phyloP scores from a whole-genome alignment of 2,888 invertebrate genomes.

The Erebia ligea region DNA sequence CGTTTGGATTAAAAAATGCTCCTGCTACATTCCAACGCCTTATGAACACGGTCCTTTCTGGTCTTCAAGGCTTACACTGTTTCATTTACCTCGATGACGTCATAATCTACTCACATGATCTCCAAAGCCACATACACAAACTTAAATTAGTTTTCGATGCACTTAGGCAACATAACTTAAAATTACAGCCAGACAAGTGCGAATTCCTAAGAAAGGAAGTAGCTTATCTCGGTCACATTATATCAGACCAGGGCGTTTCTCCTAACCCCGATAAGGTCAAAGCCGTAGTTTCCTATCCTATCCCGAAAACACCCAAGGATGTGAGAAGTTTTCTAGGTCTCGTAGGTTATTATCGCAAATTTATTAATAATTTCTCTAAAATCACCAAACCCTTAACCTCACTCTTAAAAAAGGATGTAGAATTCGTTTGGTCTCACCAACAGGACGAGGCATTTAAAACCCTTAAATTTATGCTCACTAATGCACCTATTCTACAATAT shows the following conservation, averaged over 20 bases:
- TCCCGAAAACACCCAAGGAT: constrained; percentile 41
- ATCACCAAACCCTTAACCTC: constrained; percentile 45
- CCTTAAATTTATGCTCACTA: constrained; percentile 36
- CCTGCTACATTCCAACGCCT: constrained; percentile 28
- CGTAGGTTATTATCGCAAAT: constrained; percentile 55
- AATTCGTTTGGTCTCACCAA: constrained; percentile 41
- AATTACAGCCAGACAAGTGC: constrained; percentile 54
- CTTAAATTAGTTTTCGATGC: constrained; percentile 47
- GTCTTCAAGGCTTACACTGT: constrained; percentile 44
- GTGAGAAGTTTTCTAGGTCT: constrained; percentile 48
- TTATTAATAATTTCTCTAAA: constrained; percentile 53
- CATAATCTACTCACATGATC: constrained; percentile 44
- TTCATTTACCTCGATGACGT: constrained; percentile 51
- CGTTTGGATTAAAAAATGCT: constrained; percentile 18
- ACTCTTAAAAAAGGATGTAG: constrained; percentile 41
- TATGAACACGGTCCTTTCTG: constrained; percentile 39
- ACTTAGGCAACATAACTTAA: constrained; percentile 43
- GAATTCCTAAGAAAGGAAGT: constrained; percentile 54
- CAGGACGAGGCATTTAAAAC: constrained; percentile 43
- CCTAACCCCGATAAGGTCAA: constrained; percentile 47
- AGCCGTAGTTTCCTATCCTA: constrained; percentile 36
- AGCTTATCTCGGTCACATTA: constrained; percentile 53
- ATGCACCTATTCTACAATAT: constrained; percentile 50
- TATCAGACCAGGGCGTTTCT: constrained; percentile 41
- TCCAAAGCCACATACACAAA: constrained; percentile 50